Evolutionary conservation across 2,888 invertebrate species (phyloP), one percentile per base, ranked within the genome.

Genomic region (Melipona beecheii): DNA sequence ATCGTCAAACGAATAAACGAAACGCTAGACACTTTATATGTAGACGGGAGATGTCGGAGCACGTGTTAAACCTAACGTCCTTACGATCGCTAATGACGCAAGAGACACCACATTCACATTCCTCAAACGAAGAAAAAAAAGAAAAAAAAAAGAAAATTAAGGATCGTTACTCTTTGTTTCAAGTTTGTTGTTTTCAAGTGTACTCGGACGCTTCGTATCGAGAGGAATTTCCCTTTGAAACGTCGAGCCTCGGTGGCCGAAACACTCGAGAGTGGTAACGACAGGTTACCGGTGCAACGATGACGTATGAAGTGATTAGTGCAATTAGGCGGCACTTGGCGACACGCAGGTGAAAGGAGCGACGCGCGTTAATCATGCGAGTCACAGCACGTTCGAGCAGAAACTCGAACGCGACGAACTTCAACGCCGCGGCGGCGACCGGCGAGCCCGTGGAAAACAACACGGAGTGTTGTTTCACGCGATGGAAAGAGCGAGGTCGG

Each of bases 361-460:
- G 66, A 56, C 54, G 19, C 70, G 24, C 70, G 24, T 76, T 69
- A 75, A 56, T 69, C 54, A 75, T 49, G 69, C 56, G 68, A 58
- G 69, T 54, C 56, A 24, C 49, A 69, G 13, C 64, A 24, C 58
- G 54, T 43, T 68, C 24, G 6, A 43, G 9, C 19, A 58, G 0
- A 43, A 43, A 49, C n/a, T 17, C 21, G 19, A n/a, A 50, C 21
- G 27, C 11, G 5, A 27, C 31, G 69, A 43, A 58, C n/a, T 9
- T 24, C 6, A 43, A n/a, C 31, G 52, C 52, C 31, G 52, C 52
- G 15, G 0, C 31, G 52, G 9, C n/a, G 19, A n/a, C 3, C 21
- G 21, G 19, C 21, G 52, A 27, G 21, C 9, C 36, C 3, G 52
- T 21, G 52, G 27, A 21, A 69, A 52, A 69, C 27, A 52, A 69